Evolutionary conservation across 2,888 invertebrate genomes (phyloP).

Genomic region (Andrena fulva): DNA sequence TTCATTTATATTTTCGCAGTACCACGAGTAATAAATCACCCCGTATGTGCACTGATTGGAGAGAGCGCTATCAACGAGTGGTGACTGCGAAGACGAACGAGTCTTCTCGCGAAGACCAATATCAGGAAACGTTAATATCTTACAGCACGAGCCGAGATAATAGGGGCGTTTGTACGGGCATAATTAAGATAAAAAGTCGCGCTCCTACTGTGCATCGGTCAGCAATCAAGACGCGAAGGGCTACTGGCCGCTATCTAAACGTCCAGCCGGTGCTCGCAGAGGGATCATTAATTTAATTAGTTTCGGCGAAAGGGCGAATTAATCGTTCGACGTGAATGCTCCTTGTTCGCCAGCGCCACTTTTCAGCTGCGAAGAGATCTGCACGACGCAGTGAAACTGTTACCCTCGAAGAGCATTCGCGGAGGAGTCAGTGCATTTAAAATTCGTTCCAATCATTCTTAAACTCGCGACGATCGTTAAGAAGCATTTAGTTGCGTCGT

Average conservation of each 20-base stretch:
- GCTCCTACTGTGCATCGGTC: not conserved
- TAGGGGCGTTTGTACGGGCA: constrained; percentile 2
- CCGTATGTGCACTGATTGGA: not conserved
- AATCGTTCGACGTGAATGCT: constrained; percentile 66
- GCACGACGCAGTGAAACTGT: constrained; percentile 32
- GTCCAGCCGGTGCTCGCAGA: constrained; percentile 30
- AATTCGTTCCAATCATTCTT: constrained; percentile 29
- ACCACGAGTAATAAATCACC: not conserved
- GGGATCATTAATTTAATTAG: constrained; percentile 71
- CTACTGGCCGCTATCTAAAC: constrained; percentile 59
- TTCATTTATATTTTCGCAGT: too few species aligned
- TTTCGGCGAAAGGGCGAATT: constrained; percentile 67
- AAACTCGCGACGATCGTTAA: not conserved
- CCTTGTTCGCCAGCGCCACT: constrained; percentile 43
- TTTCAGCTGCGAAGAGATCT: constrained; percentile 16
- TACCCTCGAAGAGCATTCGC: constrained; percentile 23
- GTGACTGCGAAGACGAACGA: not conserved
- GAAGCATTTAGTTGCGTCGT: too few species aligned
- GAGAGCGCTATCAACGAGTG: not conserved
- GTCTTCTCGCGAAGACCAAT: not conserved
- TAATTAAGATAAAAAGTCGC: constrained; percentile 22
- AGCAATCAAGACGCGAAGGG: constrained; percentile 15
- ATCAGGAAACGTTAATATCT: not conserved
- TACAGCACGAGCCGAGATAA: constrained; percentile 21
- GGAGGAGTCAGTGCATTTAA: constrained; percentile 13